These are phyloP conservation scores for Campoletis raptor DNA, from an alignment of 2,888 invertebrate genomes.

Conservation along the genomic window DNA sequence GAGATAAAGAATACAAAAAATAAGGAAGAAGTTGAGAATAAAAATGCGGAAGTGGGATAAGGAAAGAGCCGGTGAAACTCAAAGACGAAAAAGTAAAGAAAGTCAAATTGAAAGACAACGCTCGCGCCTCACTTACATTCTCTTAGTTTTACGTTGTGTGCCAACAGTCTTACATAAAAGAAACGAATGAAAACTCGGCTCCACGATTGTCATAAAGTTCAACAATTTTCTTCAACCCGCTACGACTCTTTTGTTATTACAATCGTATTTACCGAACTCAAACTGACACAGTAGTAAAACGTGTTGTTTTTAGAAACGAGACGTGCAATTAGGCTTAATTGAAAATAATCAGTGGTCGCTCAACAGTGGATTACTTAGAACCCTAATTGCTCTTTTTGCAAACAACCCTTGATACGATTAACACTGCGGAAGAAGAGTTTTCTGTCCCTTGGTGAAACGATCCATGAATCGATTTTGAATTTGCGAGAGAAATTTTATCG, in stretches of 20 bases:
- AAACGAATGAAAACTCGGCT: conserved; percentile 41
- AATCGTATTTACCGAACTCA: conserved; percentile 37
- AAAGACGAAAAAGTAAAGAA: conserved; percentile 60
- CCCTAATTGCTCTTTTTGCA: not conserved
- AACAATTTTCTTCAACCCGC: conserved; percentile 28
- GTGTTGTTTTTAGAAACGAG: not conserved
- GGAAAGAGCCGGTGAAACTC: conserved; percentile 35
- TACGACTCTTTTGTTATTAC: conserved; percentile 36
- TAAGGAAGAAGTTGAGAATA: conserved; percentile 44
- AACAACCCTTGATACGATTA: not conserved
- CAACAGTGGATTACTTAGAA: conserved; percentile 17
- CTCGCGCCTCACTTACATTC: conserved; percentile 34
- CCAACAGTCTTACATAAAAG: conserved; percentile 9
- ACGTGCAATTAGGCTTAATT: conserved; percentile 56
- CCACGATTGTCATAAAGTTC: conserved; percentile 46
- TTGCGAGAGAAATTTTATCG: not conserved
- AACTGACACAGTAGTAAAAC: conserved; percentile 3
- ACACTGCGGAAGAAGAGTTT: not conserved
- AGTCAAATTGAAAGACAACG: conserved; percentile 49
- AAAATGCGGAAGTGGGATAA: conserved; percentile 51
- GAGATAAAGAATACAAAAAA: conserved; percentile 27
- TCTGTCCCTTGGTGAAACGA: not conserved
- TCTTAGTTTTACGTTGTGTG: conserved; percentile 27
- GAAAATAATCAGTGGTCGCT: conserved; percentile 15
- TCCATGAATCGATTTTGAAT: not conserved